These are phyloP conservation scores for Mobula birostris DNA, from an alignment of 2,113 vertebrate species.

Conservation along the genomic window DNA sequence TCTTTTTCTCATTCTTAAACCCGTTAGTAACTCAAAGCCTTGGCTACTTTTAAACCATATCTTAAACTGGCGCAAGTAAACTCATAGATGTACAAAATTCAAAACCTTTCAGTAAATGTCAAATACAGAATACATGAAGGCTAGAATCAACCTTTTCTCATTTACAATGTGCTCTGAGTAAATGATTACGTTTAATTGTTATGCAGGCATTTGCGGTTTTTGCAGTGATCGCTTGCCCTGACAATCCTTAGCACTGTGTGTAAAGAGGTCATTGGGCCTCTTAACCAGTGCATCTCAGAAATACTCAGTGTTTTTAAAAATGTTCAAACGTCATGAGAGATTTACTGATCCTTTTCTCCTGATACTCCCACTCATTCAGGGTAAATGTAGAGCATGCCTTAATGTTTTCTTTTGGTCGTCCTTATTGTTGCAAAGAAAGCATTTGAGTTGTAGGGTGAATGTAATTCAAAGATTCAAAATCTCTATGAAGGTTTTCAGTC, in stretches of 20 bases:
- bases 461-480: no score
- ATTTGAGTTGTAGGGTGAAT: background rate
- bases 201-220: background rate
- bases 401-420: background rate
- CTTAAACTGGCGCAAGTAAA: background rate
- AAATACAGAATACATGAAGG: background rate
- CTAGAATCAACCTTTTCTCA: background rate
- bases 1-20: background rate
- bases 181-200: background rate
- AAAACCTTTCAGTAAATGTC: background rate
- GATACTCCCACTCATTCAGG: background rate
- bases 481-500: no score
- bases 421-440: background rate
- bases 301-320: background rate
- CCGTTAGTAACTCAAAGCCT: background rate
- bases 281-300: background rate
- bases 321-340: background rate
- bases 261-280: background rate
- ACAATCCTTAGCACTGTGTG: background rate
- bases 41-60: background rate
- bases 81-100: background rate
- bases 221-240: background rate
- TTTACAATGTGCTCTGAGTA: conserved; percentile 10
- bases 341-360: background rate
- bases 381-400: background rate